Evolutionary conservation across 2,888 invertebrate genomes (phyloP).

Genomic region (Stegophylla sp.): DNA sequence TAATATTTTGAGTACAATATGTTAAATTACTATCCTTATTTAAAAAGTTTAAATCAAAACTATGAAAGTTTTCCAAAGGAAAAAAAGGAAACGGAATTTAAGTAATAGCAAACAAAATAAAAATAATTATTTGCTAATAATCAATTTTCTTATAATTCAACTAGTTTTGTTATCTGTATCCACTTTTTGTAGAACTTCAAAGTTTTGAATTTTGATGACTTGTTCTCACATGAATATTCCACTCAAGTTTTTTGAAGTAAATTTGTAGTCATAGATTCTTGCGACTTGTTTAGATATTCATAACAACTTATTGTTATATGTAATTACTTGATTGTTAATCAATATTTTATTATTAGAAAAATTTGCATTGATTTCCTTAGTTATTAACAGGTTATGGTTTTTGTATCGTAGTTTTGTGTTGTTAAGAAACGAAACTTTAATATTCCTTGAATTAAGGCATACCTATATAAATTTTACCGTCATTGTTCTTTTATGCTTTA

Average conservation of each 20-base stretch:
- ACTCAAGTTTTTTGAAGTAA: neutral
- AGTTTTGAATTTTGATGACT: neutral
- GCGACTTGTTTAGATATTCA: neutral
- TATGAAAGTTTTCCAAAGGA: neutral
- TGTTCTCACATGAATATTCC: neutral
- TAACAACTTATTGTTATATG: conserved; percentile 14
- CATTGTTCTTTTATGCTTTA: neutral
- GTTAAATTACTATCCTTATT: conserved; percentile 17
- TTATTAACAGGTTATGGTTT: neutral
- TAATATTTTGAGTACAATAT: conserved; percentile 12
- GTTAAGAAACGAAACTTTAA: neutral
- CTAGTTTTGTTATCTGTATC: neutral
- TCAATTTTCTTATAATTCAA: neutral
- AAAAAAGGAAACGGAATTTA: too few relatives aligned
- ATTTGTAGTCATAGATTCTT: neutral
- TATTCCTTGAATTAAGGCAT: neutral
- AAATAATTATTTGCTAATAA: neutral
- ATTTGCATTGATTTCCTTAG: neutral
- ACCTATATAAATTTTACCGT: neutral
- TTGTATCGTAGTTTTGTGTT: neutral
- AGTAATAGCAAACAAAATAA: neutral
- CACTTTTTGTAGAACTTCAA: neutral
- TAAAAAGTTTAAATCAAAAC: conserved; percentile 7
- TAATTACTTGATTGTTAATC: neutral
- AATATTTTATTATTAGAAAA: neutral